phyloP scores from a whole-genome alignment of 2,888 invertebrate genomes.

The Dryadula phaetusa region DNA sequence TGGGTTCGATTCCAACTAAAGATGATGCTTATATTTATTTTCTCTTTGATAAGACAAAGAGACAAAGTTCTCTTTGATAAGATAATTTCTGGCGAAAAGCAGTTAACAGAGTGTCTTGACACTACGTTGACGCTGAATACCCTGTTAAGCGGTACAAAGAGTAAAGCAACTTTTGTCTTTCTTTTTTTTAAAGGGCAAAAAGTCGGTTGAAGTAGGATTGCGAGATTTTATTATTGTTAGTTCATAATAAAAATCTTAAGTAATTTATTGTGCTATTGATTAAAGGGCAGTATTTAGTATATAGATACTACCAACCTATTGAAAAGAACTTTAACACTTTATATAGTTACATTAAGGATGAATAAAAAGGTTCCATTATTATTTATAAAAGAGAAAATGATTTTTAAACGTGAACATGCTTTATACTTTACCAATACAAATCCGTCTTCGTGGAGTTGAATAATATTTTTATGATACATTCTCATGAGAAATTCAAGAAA shows the following conservation, averaged over 20 bases:
- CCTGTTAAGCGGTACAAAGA: no score
- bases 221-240: not conserved
- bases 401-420: not conserved
- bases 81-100: no score
- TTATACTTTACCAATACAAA: constrained; percentile 17
- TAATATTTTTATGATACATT: constrained; percentile 4
- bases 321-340: not conserved
- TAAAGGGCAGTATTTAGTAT: not conserved
- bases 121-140: no score
- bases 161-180: no score
- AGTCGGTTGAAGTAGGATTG: no score
- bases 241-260: not conserved
- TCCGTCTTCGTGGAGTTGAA: not conserved
- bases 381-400: not conserved
- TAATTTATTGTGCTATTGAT: not conserved
- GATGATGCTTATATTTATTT: no score
- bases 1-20: no score
- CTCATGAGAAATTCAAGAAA: constrained; percentile 33
- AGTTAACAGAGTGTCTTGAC: no score
- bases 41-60: no score
- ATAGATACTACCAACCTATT: no score
- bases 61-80: no score
- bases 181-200: no score
- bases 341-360: not conserved
- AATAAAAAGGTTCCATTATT: not conserved